Percentiles rank a stretch among this genome's conserved stretches.
Evolutionary conservation across 2,888 invertebrate species (phyloP).

Genomic region (Fissipunctia ypsillon): DNA sequence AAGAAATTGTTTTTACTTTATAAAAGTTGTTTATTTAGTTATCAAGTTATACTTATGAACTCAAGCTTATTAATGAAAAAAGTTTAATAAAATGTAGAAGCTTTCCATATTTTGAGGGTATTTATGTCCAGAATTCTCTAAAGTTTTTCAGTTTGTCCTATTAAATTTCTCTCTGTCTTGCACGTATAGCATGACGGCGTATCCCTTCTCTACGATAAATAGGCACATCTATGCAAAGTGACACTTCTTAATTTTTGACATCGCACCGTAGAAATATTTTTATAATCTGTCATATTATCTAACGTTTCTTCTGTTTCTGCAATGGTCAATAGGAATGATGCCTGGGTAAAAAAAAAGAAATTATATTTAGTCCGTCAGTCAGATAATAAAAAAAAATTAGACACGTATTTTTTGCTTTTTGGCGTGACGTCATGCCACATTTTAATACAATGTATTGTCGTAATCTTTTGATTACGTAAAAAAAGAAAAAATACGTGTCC

Average conservation of each 20-base stretch:
- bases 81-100: background rate
- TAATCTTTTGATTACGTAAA: too few relatives aligned
- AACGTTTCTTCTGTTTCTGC: background rate
- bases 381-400: too few relatives aligned
- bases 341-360: too few relatives aligned
- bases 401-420: too few relatives aligned
- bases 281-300: too few relatives aligned
- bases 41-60: constrained; percentile 13
- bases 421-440: too few relatives aligned
- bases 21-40: constrained; percentile 26
- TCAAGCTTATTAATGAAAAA: constrained; percentile 11
- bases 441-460: too few relatives aligned
- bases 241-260: background rate
- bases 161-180: background rate
- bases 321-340: too few relatives aligned
- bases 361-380: too few relatives aligned
- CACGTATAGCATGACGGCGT: background rate
- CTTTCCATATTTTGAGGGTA: constrained; percentile 17
- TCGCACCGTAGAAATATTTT: background rate
- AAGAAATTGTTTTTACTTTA: constrained; percentile 46
- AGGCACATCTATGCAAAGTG: background rate
- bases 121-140: background rate
- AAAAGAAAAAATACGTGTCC: too few relatives aligned
- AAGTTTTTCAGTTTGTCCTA: background rate
- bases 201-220: background rate